Evolutionary conservation across 2,888 invertebrate species (phyloP).

Genomic region (Pheosia gnoma): DNA sequence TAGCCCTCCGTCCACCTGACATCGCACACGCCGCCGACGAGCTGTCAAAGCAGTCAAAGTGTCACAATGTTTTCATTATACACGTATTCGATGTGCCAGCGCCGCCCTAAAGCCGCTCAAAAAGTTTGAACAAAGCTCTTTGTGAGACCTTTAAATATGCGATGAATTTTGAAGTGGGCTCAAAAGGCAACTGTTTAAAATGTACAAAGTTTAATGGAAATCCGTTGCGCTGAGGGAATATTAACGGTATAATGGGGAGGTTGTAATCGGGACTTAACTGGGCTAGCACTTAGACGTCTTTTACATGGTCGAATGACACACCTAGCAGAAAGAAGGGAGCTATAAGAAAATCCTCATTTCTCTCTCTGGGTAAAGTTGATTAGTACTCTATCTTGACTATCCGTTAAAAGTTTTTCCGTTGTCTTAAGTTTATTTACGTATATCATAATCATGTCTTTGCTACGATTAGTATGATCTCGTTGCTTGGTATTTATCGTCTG

Average conservation of each 20-base stretch:
- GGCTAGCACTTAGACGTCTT: no score
- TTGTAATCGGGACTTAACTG: slow-evolving; percentile 40
- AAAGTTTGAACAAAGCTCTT: slow-evolving; percentile 76
- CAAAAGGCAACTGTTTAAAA: slow-evolving; percentile 75
- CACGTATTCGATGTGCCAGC: slow-evolving; percentile 45
- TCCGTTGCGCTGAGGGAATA: slow-evolving; percentile 68
- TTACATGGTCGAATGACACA: no score
- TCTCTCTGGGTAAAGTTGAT: no score
- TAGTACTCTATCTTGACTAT: no score
- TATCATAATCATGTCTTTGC: no score
- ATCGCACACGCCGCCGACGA: slow-evolving; percentile 1
- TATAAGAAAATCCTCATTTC: no score
- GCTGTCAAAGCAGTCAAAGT: slow-evolving; percentile 4
- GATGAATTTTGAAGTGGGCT: slow-evolving; percentile 72
- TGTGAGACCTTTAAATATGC: slow-evolving; percentile 72
- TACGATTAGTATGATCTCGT: no score
- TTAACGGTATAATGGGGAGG: slow-evolving; percentile 62
- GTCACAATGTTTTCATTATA: slow-evolving; percentile 9
- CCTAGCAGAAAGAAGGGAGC: no score
- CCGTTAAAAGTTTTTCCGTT: no score
- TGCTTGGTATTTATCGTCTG: no score
- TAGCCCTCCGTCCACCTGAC: neutral
- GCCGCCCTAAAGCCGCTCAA: slow-evolving; percentile 53
- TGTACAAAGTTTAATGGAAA: slow-evolving; percentile 78
- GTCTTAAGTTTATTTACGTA: no score